Base-by-base conservation (phyloP, 23 tunicate genomes). In the Clavelina lepadiformis region DNA sequence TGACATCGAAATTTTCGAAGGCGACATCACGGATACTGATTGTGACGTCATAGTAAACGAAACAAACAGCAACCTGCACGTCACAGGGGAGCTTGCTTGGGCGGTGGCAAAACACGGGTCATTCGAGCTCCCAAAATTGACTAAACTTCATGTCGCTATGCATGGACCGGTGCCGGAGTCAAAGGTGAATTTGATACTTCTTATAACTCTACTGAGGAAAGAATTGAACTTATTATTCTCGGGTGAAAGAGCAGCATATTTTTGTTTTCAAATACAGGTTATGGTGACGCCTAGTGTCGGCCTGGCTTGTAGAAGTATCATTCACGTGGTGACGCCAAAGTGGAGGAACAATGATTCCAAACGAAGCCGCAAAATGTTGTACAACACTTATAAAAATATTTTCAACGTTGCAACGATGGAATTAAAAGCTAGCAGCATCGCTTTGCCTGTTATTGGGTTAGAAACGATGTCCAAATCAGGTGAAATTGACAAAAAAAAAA, bases 251-350 rank as follows among this genome's bases (percentile, higher is more conserved):
- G n/a, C 49, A 41, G 11, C 15, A 8, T 41, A 41, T 41, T 41
- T 15, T 41, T 15, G 13, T 11, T n/a, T n/a, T n/a, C n/a, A n/a
- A n/a, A n/a, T 33, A 7, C 52, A 89, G 97, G 89, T 75, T 44
- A 54, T 89, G n/a, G 83, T 89, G 58, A 89, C 97, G 46, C 81
- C 97, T 50, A 67, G 91, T 38, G 75, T 81, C 35, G 73, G 79
- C 13, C 64, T 89, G n/a, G 83, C 83, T 20, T 58, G 69, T 45
- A 41, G 4, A 8, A 72, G 81, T 46, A 69, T 89, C 31, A 64
- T 89, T 31, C 97, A 89, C 70, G 89, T 65, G 30, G 87, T 73
- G 71, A 63, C 83, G 46, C 97, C 97, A 21, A 51, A 73, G 50
- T 89, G 97, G 97, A 76, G 71, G 5, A 67, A 29, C 0, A 55